Conservation (phyloP, 2,797 vertebrate genomes). For the Oreortyx pictus region DNA sequence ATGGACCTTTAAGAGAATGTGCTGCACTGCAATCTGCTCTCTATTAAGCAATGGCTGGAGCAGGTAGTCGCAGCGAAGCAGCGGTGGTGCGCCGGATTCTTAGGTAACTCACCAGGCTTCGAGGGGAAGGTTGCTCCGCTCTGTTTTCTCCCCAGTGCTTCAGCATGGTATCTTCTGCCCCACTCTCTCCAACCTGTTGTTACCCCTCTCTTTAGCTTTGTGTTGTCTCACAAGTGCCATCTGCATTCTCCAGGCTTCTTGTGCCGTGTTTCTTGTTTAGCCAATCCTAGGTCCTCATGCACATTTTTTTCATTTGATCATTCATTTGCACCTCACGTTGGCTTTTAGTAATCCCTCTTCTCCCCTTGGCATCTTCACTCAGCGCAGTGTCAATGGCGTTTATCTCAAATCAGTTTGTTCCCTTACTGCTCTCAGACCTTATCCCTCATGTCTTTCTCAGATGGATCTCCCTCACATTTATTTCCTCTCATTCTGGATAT, state of each 20-base stretch:
- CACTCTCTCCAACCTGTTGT: neutral
- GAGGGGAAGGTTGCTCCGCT: neutral
- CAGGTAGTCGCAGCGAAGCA: neutral
- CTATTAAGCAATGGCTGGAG: neutral
- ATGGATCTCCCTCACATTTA: neutral
- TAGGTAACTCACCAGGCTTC: neutral
- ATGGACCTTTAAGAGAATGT: neutral
- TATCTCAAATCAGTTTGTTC: neutral
- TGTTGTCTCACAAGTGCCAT: neutral
- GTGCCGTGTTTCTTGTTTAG: neutral
- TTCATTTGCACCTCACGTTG: neutral
- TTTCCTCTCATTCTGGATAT: neutral
- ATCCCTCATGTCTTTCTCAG: neutral
- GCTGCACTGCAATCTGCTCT: constrained; percentile 5
- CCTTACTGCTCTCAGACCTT: neutral
- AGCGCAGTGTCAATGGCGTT: neutral
- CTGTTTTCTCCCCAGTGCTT: neutral
- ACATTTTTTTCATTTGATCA: neutral
- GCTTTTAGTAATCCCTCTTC: neutral
- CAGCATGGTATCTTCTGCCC: neutral
- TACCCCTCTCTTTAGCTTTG: neutral
- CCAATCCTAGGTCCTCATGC: neutral
- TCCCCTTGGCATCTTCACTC: neutral
- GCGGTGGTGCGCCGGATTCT: neutral
- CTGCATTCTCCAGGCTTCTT: neutral